Base-by-base conservation (phyloP, 2,888 invertebrate species). In the Cephus runcator region DNA sequence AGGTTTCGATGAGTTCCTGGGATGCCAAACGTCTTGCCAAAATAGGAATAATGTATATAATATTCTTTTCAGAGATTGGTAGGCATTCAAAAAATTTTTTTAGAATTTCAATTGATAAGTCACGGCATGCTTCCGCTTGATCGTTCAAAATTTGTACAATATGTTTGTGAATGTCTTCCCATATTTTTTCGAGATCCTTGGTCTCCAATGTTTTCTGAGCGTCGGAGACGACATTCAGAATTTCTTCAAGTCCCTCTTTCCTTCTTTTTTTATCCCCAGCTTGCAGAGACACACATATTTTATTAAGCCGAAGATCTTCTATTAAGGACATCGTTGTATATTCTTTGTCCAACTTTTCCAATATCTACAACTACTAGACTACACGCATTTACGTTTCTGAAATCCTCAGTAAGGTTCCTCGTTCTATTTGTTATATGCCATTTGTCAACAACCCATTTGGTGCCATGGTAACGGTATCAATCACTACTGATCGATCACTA, bases 21-120 rank as follows among this genome's bases (percentile, higher is more conserved):
- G 94, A 94, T 0, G 96, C 97, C 82, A 98, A 93, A 80, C 97
- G 94, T 84, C 95, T 95, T 0, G 95, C 94, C 80, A 98, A 89
- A 1, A 96, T 94, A 1, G 97, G 96, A 68, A 98, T 92, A 30
- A 97, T 92, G 83, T 96, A 95, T 0, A 95, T 94, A 76, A 97
- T 92, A 89, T 96, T 95, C 81, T 95, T 96, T 83, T 96, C 96
- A 82, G 95, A 94, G 0, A 94, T 90, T 0, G 95, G 94, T 35
- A 96, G 88, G 40, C 92, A 91, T 30, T 93, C 91, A 23, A 95
- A 89, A 82, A 95, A 94, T 85, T 92, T 93, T 0, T 92, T 92
- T 35, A 95, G 91, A 79, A 95, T 93, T 68, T 92, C 90, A 12
- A 94, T 92, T 1, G 94, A 92, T 75, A 91, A 89, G 82, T 95